Conservation (phyloP, 2,797 vertebrate species). For the Sardinella longiceps region DNA sequence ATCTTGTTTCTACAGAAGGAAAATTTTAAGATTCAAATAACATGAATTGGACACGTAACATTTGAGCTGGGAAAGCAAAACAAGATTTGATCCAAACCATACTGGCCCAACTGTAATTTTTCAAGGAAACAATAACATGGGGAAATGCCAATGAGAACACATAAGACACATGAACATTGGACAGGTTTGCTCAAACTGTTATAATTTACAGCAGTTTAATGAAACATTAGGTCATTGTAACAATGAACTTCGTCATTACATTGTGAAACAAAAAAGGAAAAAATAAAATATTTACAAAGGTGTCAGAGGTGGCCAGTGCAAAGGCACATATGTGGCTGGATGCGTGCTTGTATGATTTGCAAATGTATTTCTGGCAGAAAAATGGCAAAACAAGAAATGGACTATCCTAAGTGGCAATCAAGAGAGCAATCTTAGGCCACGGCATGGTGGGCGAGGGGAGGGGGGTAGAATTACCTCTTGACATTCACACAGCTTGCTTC, state of each 20-base stretch:
- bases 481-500: background rate
- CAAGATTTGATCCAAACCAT: conserved; percentile 22
- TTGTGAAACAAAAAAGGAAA: background rate
- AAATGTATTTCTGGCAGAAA: conserved; percentile 43
- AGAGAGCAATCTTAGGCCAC: background rate
- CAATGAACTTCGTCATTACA: conserved; percentile 54
- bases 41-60: background rate
- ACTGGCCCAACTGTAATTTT: conserved; percentile 18
- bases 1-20: background rate
- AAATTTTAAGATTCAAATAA: conserved; percentile 5
- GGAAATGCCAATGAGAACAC: conserved; percentile 5
- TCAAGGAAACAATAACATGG: conserved; percentile 20
- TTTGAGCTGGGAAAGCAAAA: conserved; percentile 4
- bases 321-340: conserved; percentile 76
- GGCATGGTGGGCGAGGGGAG: background rate
- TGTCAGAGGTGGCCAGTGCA: conserved; percentile 70
- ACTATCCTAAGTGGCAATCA: background rate
- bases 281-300: conserved; percentile 66
- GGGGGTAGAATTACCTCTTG: background rate
- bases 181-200: conserved; percentile 68
- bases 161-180: conserved; percentile 35
- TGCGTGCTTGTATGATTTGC: conserved; percentile 60
- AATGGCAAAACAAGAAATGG: conserved; percentile 38
- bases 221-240: conserved; percentile 51
- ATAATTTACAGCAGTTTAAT: conserved; percentile 70